These are phyloP conservation scores for Apogon talboti DNA, from an alignment of 2,797 vertebrate genomes.

Conservation along the genomic window DNA sequence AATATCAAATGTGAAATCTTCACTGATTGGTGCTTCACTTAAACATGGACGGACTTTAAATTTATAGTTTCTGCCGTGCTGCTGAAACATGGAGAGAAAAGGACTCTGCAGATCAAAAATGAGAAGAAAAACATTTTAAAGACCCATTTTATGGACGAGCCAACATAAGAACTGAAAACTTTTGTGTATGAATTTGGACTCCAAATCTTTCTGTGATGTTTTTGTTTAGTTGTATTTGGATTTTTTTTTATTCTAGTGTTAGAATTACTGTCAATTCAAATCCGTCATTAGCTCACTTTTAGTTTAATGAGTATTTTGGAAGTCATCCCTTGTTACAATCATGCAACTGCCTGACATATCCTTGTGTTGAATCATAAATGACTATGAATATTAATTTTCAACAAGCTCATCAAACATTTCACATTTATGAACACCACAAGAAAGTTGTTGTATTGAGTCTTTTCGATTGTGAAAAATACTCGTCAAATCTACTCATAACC, in stretches of 20 bases:
- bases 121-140: conserved; percentile 48
- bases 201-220: not conserved
- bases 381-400: not conserved
- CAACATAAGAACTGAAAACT: conserved; percentile 12
- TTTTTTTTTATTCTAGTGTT: too few species aligned
- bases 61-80: conserved; percentile 14
- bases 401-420: not conserved
- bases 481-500: not conserved
- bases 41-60: conserved; percentile 19
- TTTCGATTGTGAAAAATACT: not conserved
- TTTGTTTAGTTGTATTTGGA: not conserved
- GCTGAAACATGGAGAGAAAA: conserved; percentile 36
- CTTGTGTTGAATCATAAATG: too few species aligned
- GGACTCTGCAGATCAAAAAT: conserved; percentile 47
- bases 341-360: too few species aligned
- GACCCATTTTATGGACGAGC: conserved; percentile 32
- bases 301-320: too few species aligned
- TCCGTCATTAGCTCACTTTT: too few species aligned
- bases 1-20: conserved; percentile 16
- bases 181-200: conserved; percentile 21
- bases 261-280: too few species aligned
- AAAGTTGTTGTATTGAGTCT: not conserved
- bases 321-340: too few species aligned
- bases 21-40: conserved; percentile 19
- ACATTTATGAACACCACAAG: not conserved